These are phyloP conservation scores for Aspidiotus rigidus DNA, from an alignment of 2,888 invertebrate genomes.

Conservation along the genomic window DNA sequence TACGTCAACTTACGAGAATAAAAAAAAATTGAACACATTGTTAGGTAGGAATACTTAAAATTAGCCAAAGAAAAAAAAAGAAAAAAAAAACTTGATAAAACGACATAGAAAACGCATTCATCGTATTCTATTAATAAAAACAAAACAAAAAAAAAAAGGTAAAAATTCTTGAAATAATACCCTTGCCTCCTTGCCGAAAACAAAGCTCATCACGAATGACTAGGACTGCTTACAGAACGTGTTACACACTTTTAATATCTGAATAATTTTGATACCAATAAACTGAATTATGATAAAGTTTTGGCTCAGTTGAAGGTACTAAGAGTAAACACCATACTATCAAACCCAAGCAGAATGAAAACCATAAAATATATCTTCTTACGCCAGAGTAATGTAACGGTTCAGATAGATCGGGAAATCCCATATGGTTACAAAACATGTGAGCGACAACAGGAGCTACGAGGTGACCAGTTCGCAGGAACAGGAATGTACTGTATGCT, in stretches of 20 bases:
- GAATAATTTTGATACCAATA: conserved; percentile 40
- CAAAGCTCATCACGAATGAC: conserved; percentile 1
- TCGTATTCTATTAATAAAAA: too few relatives aligned
- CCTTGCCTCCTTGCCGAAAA: not conserved
- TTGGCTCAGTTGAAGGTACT: conserved; percentile 65
- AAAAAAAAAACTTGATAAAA: too few relatives aligned
- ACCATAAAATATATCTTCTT: conserved; percentile 56
- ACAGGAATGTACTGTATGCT: conserved; percentile 85
- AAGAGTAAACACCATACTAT: conserved; percentile 66
- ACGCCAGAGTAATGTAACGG: conserved; percentile 52
- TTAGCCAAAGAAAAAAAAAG: too few relatives aligned
- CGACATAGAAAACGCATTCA: too few relatives aligned
- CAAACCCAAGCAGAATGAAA: conserved; percentile 64
- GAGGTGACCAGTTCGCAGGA: conserved; percentile 81
- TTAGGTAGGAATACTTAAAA: too few relatives aligned
- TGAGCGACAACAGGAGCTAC: conserved; percentile 80
- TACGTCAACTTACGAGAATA: too few relatives aligned
- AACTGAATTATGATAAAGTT: conserved; percentile 45
- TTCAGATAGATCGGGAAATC: conserved; percentile 79
- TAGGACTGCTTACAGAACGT: not conserved
- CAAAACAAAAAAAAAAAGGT: too few relatives aligned
- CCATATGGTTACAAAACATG: conserved; percentile 95
- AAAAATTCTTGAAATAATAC: not conserved
- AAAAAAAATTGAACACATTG: too few relatives aligned
- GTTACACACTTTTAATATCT: not conserved